Conservation (phyloP, 2,113 vertebrate genomes). For the Jaculus jaculus region DNA sequence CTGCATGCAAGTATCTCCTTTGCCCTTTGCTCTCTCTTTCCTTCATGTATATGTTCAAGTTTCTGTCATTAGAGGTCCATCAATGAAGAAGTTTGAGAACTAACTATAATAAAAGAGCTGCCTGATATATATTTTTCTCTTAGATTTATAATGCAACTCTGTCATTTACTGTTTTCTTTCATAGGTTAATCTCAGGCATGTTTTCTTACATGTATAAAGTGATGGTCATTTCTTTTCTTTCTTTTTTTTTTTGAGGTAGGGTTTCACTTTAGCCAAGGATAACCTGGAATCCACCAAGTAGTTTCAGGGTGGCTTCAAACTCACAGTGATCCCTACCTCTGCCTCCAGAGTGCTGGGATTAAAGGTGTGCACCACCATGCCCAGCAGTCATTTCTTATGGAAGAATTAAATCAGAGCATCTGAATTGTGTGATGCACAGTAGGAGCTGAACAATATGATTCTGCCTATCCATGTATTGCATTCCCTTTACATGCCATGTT, state of each 20-base stretch:
- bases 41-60: background rate
- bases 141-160: background rate
- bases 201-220: slow-evolving; percentile 1
- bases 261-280: too few relatives aligned
- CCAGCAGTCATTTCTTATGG: background rate
- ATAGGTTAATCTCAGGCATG: background rate
- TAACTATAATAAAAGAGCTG: background rate
- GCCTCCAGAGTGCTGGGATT: too few relatives aligned
- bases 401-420: slow-evolving; percentile 11
- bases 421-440: background rate
- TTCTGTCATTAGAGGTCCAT: background rate
- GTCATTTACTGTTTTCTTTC: background rate
- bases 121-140: background rate
- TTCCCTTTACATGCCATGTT: background rate
- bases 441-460: slow-evolving; percentile 12
- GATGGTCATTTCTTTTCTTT: slow-evolving; percentile 9
- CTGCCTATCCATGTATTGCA: background rate
- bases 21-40: background rate
- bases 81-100: slow-evolving; percentile 35
- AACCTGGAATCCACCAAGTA: too few relatives aligned
- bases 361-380: too few relatives aligned
- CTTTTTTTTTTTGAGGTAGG: too few relatives aligned
- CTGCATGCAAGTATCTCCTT: background rate
- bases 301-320: too few relatives aligned
- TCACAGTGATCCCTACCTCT: too few relatives aligned